Conservation (phyloP, 2,888 invertebrate genomes). For the Caenorhabditis sulstoni region DNA sequence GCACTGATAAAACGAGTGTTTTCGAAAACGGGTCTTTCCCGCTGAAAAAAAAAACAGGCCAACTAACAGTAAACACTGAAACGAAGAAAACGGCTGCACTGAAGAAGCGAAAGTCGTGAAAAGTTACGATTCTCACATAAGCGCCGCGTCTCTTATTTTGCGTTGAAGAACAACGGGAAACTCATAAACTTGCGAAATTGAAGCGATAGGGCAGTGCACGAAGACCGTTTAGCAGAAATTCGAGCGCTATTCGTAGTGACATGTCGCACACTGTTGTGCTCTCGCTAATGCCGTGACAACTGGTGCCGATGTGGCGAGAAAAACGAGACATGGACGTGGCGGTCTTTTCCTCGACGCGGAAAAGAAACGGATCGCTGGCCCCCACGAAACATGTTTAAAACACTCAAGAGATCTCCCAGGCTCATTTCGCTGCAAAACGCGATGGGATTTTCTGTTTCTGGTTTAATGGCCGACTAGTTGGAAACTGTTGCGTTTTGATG, state of each 20-base stretch:
- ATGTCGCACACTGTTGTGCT: slow-evolving; percentile 58
- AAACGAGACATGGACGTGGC: slow-evolving; percentile 60
- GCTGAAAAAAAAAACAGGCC: slow-evolving; percentile 5
- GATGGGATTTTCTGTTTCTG: slow-evolving; percentile 20
- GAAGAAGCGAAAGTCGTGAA: slow-evolving; percentile 26
- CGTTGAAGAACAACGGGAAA: neutral
- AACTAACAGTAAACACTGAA: slow-evolving; percentile 12
- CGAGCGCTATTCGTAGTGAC: slow-evolving; percentile 55
- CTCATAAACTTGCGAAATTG: slow-evolving; percentile 4
- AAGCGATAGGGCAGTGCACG: slow-evolving; percentile 43
- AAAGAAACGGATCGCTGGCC: slow-evolving; percentile 24
- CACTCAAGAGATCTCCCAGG: slow-evolving; percentile 48
- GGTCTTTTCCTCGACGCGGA: slow-evolving; percentile 38
- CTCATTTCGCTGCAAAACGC: slow-evolving; percentile 37
- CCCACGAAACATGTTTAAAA: slow-evolving; percentile 53
- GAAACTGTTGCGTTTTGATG: slow-evolving; percentile 47
- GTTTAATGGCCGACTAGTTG: slow-evolving; percentile 26
- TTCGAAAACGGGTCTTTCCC: neutral
- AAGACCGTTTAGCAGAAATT: slow-evolving; percentile 49
- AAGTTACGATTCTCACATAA: slow-evolving; percentile 48
- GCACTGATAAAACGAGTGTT: slow-evolving; percentile 26
- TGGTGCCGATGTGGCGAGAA: slow-evolving; percentile 51
- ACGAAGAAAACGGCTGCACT: neutral
- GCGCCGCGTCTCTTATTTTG: neutral
- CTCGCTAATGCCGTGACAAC: slow-evolving; percentile 57